phyloP scores from a whole-genome alignment of 2,113 vertebrate genomes.

The Colaptes auratus region DNA sequence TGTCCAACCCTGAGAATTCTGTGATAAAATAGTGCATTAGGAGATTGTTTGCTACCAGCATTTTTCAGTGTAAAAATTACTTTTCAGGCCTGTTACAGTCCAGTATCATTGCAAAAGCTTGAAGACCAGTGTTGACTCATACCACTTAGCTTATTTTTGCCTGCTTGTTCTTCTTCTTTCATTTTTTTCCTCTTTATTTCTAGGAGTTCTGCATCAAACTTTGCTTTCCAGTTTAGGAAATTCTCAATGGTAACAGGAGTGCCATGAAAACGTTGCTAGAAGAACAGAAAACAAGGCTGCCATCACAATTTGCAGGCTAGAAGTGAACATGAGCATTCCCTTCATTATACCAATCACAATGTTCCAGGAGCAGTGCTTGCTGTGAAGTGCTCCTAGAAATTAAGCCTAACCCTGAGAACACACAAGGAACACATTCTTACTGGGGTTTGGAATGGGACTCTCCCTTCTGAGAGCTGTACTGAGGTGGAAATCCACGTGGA shows the following conservation, averaged over 20 bases:
- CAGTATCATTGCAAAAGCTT: not conserved
- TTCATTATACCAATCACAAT: not conserved
- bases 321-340: not conserved
- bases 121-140: not conserved
- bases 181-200: constrained; percentile 90
- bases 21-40: not conserved
- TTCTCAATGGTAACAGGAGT: constrained; percentile 97
- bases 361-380: not conserved
- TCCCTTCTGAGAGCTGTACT: not conserved
- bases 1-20: no score
- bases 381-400: not conserved
- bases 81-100: not conserved
- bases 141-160: constrained; percentile 94
- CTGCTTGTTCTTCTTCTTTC: constrained; percentile 92
- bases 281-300: constrained; percentile 19
- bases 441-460: not conserved
- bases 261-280: constrained; percentile 89
- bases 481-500: not conserved
- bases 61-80: not conserved
- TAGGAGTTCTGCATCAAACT: constrained; percentile 88
- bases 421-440: not conserved
- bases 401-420: not conserved
- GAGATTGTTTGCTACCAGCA: not conserved
- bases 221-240: constrained; percentile 93
- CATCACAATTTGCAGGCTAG: not conserved